phyloP scores from a whole-genome alignment of 2,797 vertebrate genomes.

The Chaetophractus vellerosus region DNA sequence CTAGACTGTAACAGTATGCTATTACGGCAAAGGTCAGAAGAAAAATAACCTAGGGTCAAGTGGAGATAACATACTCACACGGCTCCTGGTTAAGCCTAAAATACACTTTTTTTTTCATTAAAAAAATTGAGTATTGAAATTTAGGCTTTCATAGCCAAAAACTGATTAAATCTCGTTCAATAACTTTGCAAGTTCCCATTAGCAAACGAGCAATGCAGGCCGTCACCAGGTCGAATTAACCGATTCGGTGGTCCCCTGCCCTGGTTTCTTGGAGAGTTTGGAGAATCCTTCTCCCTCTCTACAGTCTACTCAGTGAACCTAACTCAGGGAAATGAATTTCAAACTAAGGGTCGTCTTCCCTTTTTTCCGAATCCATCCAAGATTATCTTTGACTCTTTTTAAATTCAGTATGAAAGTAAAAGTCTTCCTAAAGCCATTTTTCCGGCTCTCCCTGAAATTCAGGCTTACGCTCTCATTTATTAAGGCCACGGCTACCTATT shows the following conservation, averaged over 20 bases:
- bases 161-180: background rate
- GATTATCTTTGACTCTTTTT: background rate
- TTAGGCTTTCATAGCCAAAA: slow-evolving; percentile 28
- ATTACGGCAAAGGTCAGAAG: slow-evolving; percentile 53
- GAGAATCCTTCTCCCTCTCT: background rate
- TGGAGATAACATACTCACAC: background rate
- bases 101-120: slow-evolving; percentile 14
- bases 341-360: background rate
- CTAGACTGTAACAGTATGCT: slow-evolving; percentile 30
- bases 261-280: background rate
- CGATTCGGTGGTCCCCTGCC: background rate
- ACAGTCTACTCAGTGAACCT: background rate
- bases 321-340: background rate
- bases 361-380: background rate
- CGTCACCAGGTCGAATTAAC: background rate
- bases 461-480: background rate
- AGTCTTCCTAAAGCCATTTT: slow-evolving; percentile 13
- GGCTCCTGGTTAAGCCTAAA: slow-evolving; percentile 13
- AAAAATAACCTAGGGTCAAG: slow-evolving; percentile 37
- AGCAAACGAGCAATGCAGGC: background rate
- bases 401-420: slow-evolving; percentile 25
- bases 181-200: background rate
- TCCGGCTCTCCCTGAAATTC: background rate
- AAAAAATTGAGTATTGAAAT: slow-evolving; percentile 9
- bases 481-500: background rate